Base-by-base conservation (phyloP, 2,888 invertebrate species). In the Luffia ferchaultella region DNA sequence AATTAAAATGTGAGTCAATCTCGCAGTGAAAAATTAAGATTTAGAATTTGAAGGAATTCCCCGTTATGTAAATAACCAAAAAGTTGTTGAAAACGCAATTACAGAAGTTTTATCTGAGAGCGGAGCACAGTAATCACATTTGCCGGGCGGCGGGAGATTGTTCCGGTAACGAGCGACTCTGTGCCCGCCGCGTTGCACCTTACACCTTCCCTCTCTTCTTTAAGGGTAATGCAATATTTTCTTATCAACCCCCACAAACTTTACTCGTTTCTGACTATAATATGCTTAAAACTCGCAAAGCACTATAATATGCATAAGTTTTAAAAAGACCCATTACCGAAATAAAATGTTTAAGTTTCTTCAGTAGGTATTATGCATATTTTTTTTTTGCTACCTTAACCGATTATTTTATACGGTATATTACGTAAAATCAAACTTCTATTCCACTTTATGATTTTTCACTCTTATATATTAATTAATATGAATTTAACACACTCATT, bases 41-140 rank as follows among this genome's bases (percentile, higher is more conserved):
- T 73, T 72, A 73, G 72, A 30, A 7, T 30, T 30, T 30, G 5
- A 12, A 7, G 30, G 12, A 30, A 30, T 30, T 30, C 30, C 30
- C 30, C 3, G 30, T 30, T 30, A 30, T 30, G 30, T 30, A 30
- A 30, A 72, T 71, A 71, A 66, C 69, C 67, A 62, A 73, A 73
- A 77, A 74, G 67, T 75, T 73, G 62, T 67, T 68, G 58, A 68
- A 75, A 76, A 78, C 68, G 71, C 73, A 74, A 77, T 77, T 77
- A 77, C 70, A 70, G 65, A 78, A 79, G 73, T 78, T 78, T 73
- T 70, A 73, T 70, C 72, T 72, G 67, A 61, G 68, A 71, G 67
- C 68, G 64, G 70, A 71, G 67, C 70, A 68, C 65, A 69, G 73
- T 76, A 78, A 79, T 79, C 76, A 72, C 70, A 72, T 77, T 76